Evolutionary conservation across 2,888 invertebrate genomes (phyloP).

Genomic region (Stenoptilia bipunctidactyla): DNA sequence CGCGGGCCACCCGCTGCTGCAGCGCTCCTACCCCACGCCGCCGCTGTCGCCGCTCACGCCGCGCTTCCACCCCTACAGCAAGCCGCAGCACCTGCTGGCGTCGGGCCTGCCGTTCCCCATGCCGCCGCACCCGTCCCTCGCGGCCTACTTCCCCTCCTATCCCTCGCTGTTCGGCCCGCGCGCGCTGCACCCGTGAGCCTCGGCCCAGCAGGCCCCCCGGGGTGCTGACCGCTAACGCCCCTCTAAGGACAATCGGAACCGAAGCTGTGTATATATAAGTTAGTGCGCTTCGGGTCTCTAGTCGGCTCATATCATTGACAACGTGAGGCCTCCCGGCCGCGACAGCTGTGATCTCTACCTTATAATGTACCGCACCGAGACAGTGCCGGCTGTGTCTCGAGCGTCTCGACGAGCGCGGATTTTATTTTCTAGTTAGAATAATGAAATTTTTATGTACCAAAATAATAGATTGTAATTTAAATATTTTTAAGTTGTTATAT

Average conservation of each 20-base stretch:
- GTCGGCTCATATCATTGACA: slow-evolving; percentile 65
- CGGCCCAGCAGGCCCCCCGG: slow-evolving; percentile 80
- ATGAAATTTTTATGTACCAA: slow-evolving; percentile 68
- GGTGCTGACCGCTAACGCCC: slow-evolving; percentile 67
- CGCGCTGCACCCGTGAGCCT: slow-evolving; percentile 77
- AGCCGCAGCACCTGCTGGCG: slow-evolving; percentile 82
- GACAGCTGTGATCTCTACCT: slow-evolving; percentile 68
- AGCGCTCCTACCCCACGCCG: slow-evolving; percentile 90
- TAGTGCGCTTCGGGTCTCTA: slow-evolving; percentile 51
- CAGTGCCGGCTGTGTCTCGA: slow-evolving; percentile 4
- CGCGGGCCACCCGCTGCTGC: slow-evolving; percentile 82
- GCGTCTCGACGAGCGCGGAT: slow-evolving; percentile 32
- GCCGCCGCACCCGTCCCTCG: slow-evolving; percentile 80
- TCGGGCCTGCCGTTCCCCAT: slow-evolving; percentile 76
- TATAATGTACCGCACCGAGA: slow-evolving; percentile 33
- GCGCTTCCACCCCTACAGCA: slow-evolving; percentile 91
- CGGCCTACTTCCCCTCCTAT: slow-evolving; percentile 90
- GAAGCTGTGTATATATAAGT: slow-evolving; percentile 55
- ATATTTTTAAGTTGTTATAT: slow-evolving; percentile 55
- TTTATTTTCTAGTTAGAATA: slow-evolving; percentile 61
- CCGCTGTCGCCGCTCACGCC: slow-evolving; percentile 86
- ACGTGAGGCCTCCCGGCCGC: slow-evolving; percentile 42
- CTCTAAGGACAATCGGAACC: slow-evolving; percentile 55
- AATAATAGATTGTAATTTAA: slow-evolving; percentile 60
- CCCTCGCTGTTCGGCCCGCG: slow-evolving; percentile 84